A percentile compares a stretch with the other conserved stretches of the same genome.
Evolutionary conservation across 2,888 invertebrate genomes (phyloP).

Genomic region (Synanthedon tipuliformis): DNA sequence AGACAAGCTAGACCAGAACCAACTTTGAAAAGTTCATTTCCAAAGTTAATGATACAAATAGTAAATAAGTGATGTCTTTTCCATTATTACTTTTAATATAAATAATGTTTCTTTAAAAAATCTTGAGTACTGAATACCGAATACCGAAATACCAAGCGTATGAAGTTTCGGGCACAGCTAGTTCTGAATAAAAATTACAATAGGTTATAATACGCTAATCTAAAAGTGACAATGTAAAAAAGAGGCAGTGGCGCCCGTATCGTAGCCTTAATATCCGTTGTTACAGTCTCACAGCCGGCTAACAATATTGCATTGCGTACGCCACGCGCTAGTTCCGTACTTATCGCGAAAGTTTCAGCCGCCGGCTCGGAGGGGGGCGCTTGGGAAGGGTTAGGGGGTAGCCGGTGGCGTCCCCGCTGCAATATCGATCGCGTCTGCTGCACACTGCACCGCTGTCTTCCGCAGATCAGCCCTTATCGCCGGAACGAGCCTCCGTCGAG

Average conservation of each 20-base stretch:
- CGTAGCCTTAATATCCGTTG: conserved; percentile 67
- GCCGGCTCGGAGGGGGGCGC: conserved; percentile 9
- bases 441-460: conserved; percentile 65
- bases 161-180: no score
- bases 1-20: no score
- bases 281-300: conserved; percentile 66
- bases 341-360: conserved; percentile 68
- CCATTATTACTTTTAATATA: no score
- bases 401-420: conserved; percentile 34
- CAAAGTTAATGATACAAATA: no score
- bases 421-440: conserved; percentile 67
- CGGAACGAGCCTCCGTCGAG: conserved; percentile 42
- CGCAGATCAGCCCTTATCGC: conserved; percentile 67
- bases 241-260: conserved; percentile 37
- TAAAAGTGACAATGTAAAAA: conserved; percentile 60
- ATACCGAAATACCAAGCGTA: no score
- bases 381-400: conserved; percentile 12
- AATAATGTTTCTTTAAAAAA: no score
- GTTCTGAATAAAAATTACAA: conserved; percentile 41
- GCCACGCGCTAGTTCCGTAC: conserved; percentile 68
- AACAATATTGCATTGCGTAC: conserved; percentile 71
- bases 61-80: no score
- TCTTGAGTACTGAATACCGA: no score
- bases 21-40: no score
- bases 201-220: conserved; percentile 48